Evolutionary conservation across 2,797 vertebrate species (phyloP), one percentile per base, ranked within the genome.

Genomic region (Pseudomugil gertrudae): DNA sequence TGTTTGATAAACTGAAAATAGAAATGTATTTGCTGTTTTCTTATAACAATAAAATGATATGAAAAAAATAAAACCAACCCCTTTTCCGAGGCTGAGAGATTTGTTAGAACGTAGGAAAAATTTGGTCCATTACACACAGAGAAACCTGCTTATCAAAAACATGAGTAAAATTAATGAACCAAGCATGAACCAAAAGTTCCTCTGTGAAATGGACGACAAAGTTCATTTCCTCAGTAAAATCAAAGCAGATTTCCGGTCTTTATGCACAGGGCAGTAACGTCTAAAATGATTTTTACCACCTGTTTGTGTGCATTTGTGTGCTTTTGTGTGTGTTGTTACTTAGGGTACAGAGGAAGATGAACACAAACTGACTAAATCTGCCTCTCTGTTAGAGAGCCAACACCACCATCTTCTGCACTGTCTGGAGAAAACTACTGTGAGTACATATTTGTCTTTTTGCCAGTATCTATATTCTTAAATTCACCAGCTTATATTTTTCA

Each of bases 361-460:
- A 21, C 95, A 95, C 81, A 95, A 95, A 67, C 73, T 84, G 83
- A 91, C 84, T 23, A 97, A 96, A 93, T 88, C 90, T 73, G 86
- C 90, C 9, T 97, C 96, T 0, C 84, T 97, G 78, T 93, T 98
- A 19, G 96, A 97, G 84, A 98, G 96, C 87, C 97, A 99, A 95
- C 97, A 98, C 87, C 96, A 99, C 92, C 97, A 99, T 88, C 96
- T 99, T 90, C 96, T 99, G 94, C 95, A 97, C 88, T 99, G 97
- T 90, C 91, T 98, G 92, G 97, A 98, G 82, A 98, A 98, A 93
- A 98, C 97, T 88, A 99, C 97, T 30, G 97, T 99, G 92, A 94
- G 96, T 95, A 72, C 33, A 57, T 54, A 1, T 53, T 57, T 72
- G 15, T 54, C 10, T 57, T 26, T 33, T 13, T 50, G 47, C 21